Evolutionary conservation across 2,797 vertebrate species (phyloP), one percentile per base, ranked within the genome.

Genomic region (Typhlichthys eigenmanni): DNA sequence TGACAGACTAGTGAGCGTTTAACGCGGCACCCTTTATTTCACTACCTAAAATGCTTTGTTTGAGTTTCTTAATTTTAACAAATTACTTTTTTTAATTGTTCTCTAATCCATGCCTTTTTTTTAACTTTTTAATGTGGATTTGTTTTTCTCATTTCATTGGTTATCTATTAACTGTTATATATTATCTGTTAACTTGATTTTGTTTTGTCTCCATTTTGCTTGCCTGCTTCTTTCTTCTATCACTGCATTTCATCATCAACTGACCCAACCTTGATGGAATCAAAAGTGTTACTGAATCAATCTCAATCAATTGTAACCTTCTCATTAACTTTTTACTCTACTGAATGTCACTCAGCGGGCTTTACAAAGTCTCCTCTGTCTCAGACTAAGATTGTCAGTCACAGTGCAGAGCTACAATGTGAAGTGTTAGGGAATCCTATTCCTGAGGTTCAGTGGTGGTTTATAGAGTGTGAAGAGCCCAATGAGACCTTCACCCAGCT

Each of bases 381-480:
- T 71, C 92, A 92, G 81, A 94, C 92, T 85, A 94, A 90, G 69
- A 75, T 95, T 76, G 69, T 89, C 10, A 88, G 88, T 71, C 92
- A 92, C 85, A 86, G 83, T 4, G 92, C 93, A 14, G 90, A 93
- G 72, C 87, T 98, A 80, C 91, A 96, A 79, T 98, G 96, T 47
- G 95, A 98, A 88, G 97, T 95, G 9, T 87, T 95, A 81, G 96
- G 96, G 66, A 90, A 67, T 52, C 96, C 96, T 38, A 91, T 98
- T 68, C 97, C 96, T 0, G 96, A 98, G 90, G 92, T 98, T 74
- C 97, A 98, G 89, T 98, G 95, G 95, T 98, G 96, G 94, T 96
- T 94, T 80, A 46, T 93, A 63, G 93, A 95, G 78, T 92, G 94
- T 0, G 90, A 92, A 6, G 91, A 93, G 71, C 91, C 93, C 53